Conservation (phyloP, 2,888 invertebrate genomes). For the Rhaphigaster nebulosa region DNA sequence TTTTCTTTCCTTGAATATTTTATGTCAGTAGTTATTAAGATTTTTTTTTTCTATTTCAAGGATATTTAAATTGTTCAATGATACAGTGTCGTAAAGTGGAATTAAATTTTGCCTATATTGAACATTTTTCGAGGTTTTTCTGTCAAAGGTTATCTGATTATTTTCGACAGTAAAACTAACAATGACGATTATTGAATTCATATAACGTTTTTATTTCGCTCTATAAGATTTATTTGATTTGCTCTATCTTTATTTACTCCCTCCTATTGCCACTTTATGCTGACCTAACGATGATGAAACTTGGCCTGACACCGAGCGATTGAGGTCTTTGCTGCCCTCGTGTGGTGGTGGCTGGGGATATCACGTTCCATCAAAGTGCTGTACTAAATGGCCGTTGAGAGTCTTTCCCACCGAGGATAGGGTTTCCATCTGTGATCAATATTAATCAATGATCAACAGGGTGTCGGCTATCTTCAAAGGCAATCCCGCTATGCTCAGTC, state of each 20-base stretch:
- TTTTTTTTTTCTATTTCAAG: no score
- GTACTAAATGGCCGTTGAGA: constrained; percentile 9
- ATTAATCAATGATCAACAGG: constrained; percentile 36
- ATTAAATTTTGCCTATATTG: no score
- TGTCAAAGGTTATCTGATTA: no score
- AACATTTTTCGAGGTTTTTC: no score
- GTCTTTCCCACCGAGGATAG: background rate
- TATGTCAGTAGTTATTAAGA: no score
- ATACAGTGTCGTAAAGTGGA: no score
- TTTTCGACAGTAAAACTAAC: no score
- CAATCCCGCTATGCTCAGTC: background rate
- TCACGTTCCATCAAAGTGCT: constrained; percentile 10
- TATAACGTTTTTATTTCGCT: no score
- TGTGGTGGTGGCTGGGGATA: background rate
- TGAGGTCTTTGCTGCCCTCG: background rate
- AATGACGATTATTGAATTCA: no score
- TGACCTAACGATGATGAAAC: background rate
- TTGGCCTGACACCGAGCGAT: background rate
- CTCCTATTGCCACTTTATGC: background rate
- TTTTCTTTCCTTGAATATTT: no score
- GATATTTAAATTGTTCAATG: no score
- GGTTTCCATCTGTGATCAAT: constrained; percentile 36
- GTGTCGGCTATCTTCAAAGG: constrained; percentile 41
- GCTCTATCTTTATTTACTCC: no score
- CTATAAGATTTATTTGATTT: background rate